phyloP scores from a whole-genome alignment of 1,140 invertebrate genomes.

The Drosophila simulans region DNA sequence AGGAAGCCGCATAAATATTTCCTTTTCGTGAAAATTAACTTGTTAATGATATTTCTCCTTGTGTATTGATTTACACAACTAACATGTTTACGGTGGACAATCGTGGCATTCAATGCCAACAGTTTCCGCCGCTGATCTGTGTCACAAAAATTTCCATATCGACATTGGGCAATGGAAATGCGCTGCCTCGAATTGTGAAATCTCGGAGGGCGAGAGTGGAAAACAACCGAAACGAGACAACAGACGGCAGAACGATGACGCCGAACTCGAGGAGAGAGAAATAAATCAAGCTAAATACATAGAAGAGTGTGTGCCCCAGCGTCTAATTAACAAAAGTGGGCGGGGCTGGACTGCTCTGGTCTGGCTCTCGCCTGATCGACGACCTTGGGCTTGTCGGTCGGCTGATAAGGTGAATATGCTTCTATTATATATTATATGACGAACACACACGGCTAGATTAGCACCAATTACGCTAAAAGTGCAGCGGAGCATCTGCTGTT shows the following conservation, averaged over 20 bases:
- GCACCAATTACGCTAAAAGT: conserved; percentile 24
- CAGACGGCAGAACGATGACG: conserved; percentile 39
- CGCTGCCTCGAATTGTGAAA: conserved; percentile 58
- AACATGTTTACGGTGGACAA: conserved; percentile 27
- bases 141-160: conserved; percentile 68
- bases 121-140: conserved; percentile 59
- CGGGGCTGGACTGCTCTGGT: conserved; percentile 14
- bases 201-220: conserved; percentile 20
- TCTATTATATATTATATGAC: conserved; percentile 4
- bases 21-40: neutral
- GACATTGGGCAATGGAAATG: conserved; percentile 55
- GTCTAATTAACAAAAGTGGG: conserved; percentile 44
- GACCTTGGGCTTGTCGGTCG: conserved; percentile 28
- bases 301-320: conserved; percentile 15
- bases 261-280: conserved; percentile 25
- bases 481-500: conserved; percentile 20
- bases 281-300: conserved; percentile 27
- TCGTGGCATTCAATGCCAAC: conserved; percentile 54
- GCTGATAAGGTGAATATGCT: conserved; percentile 24
- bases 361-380: conserved; percentile 33
- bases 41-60: neutral
- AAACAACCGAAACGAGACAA: conserved; percentile 27
- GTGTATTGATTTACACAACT: conserved; percentile 37
- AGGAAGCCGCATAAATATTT: too few relatives aligned
- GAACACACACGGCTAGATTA: conserved; percentile 22